Evolutionary conservation across 2,888 invertebrate species (phyloP), one percentile per base, ranked within the genome.

Genomic region (Poecilus cupreus): DNA sequence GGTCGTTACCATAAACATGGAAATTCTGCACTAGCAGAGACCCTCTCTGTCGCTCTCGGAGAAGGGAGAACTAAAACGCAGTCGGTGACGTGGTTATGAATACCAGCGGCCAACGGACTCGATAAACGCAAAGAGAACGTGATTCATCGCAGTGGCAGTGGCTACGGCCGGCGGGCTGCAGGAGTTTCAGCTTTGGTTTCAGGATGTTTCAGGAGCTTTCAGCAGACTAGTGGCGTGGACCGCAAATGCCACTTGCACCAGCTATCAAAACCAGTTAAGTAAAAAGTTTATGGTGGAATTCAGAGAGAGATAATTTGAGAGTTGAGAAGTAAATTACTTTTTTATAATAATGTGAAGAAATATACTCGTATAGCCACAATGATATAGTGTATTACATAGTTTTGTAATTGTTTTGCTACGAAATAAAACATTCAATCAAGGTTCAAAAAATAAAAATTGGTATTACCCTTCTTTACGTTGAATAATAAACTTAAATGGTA

Each of bases 1-100:
- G 68, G 18, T 68, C 49, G 74, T 49, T 74, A 24, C 74, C 46
- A 49, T 74, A 74, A 74, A 74, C 74, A 74, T 74, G 49, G 46
- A 74, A 49, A 74, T 32, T 32, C 32, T 32, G n/a, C n/a, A n/a
- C 32, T 32, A 60, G 54, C 6, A 54, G 54, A 32, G 60, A n/a
- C 26, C 16, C 8, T 32, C 32, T 32, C 32, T 1, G 1, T 32
- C 32, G 4, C 32, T 32, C 32, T 32, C 32, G 32, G 32, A 32
- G 32, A 32, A 8, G 2, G 8, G 32, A 32, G 32, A 32, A 32
- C 32, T 32, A 32, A 8, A 32, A 32, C 32, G 32, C 10, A 20
- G 11, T 32, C 32, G 8, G 32, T 32, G 32, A 39, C 39, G 49
- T 16, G 49, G 46, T 46, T 74, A 74, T 74, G 74, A 74, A 74